Evolutionary conservation across 2,797 vertebrate species (phyloP).

Genomic region (Schizothorax lantsangensis): DNA sequence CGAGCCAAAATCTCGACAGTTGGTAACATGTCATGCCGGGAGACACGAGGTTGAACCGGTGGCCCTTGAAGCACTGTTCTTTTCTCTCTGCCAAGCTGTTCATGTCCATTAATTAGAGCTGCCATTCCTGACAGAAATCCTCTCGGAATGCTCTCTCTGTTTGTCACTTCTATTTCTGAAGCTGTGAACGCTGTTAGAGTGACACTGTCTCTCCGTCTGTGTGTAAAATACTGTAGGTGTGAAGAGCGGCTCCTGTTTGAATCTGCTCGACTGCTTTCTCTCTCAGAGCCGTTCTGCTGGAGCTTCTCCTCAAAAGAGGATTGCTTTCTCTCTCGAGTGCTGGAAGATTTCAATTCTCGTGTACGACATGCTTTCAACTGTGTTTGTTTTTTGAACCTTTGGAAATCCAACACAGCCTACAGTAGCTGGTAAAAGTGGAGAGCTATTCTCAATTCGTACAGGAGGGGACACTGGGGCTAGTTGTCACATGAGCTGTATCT

Average conservation of each 20-base stretch:
- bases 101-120: slow-evolving; percentile 72
- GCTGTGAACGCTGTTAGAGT: slow-evolving; percentile 71
- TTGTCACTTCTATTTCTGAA: slow-evolving; percentile 71
- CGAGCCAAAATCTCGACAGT: slow-evolving; percentile 21
- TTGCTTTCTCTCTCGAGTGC: slow-evolving; percentile 16
- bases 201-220: slow-evolving; percentile 50
- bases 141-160: slow-evolving; percentile 68
- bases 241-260: slow-evolving; percentile 53
- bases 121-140: slow-evolving; percentile 68
- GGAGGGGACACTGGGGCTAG: neutral
- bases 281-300: neutral
- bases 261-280: slow-evolving; percentile 55
- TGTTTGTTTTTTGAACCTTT: neutral
- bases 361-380: neutral
- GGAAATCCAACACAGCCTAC: neutral
- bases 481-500: neutral
- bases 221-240: slow-evolving; percentile 38
- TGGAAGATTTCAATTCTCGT: neutral
- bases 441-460: neutral
- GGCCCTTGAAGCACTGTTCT: slow-evolving; percentile 62
- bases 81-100: slow-evolving; percentile 60
- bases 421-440: neutral
- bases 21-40: slow-evolving; percentile 47
- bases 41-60: slow-evolving; percentile 62
- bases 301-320: slow-evolving; percentile 38